phyloP scores from a whole-genome alignment of 2,113 vertebrate genomes.

The Zootoca vivipara region DNA sequence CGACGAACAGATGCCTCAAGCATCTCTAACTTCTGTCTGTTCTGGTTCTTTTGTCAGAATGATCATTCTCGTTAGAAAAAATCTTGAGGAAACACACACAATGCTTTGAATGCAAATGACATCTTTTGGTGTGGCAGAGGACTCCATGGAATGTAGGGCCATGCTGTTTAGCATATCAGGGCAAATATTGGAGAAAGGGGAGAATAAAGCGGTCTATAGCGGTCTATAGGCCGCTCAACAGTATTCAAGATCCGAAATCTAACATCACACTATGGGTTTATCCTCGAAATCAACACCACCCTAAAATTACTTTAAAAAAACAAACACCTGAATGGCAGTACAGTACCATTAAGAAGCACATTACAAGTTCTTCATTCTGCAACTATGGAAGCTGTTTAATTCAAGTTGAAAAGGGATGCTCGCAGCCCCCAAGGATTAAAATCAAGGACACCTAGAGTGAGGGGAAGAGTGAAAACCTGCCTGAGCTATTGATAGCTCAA shows the following conservation, averaged over 20 bases:
- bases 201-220: too few species aligned
- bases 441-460: slow-evolving; percentile 15
- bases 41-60: background rate
- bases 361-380: slow-evolving; percentile 23
- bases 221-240: background rate
- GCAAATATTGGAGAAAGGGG: background rate
- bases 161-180: background rate
- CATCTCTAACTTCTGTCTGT: background rate
- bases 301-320: background rate
- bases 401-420: slow-evolving; percentile 50
- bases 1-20: background rate
- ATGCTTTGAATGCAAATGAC: background rate
- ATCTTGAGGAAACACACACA: background rate
- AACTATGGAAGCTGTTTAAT: slow-evolving; percentile 43
- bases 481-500: slow-evolving; percentile 56
- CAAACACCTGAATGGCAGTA: slow-evolving; percentile 4
- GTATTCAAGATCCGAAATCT: background rate
- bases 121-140: background rate
- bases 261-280: slow-evolving; percentile 36
- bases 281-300: slow-evolving; percentile 33
- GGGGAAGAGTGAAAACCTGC: slow-evolving; percentile 50
- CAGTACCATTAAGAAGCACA: slow-evolving; percentile 4
- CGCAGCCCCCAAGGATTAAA: slow-evolving; percentile 48
- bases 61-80: background rate
- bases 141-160: background rate